Evolutionary conservation across 2,113 vertebrate genomes (phyloP).

Genomic region (Ranitomeya imitator): DNA sequence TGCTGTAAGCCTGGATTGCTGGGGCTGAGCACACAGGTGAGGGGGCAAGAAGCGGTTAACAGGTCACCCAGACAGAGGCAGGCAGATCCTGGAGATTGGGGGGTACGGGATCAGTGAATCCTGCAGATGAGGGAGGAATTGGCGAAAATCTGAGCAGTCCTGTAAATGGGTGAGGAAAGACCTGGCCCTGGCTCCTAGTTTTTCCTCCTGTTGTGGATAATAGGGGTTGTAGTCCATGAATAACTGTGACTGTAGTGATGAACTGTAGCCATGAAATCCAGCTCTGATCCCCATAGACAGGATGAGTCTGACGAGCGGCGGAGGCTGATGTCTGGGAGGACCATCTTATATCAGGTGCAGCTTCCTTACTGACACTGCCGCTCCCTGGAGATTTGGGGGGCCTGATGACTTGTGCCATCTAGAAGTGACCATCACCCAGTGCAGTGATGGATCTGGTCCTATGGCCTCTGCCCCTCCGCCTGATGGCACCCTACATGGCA

Average conservation of each 20-base stretch:
- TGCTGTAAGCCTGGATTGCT: not conserved
- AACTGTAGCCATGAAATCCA: not conserved
- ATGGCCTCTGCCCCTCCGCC: not conserved
- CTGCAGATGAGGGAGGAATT: not conserved
- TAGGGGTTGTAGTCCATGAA: not conserved
- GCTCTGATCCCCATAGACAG: not conserved
- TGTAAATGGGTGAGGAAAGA: not conserved
- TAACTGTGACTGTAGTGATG: not conserved
- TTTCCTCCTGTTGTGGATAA: not conserved
- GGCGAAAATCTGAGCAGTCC: not conserved
- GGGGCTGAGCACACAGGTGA: not conserved
- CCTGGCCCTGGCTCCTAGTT: not conserved
- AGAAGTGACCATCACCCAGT: not conserved
- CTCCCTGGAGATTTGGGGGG: not conserved
- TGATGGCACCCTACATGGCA: not conserved
- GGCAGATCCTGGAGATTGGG: not conserved
- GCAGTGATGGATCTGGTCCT: too few species aligned
- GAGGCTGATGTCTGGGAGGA: not conserved
- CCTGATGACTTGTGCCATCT: not conserved
- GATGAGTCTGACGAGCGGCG: not conserved
- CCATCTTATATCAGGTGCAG: not conserved
- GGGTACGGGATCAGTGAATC: not conserved
- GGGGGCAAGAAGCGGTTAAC: not conserved
- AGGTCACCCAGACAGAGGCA: not conserved
- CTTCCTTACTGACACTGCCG: not conserved